These are phyloP conservation scores for Acropternis orthonyx DNA, from an alignment of 2,797 vertebrate species.

Conservation along the genomic window DNA sequence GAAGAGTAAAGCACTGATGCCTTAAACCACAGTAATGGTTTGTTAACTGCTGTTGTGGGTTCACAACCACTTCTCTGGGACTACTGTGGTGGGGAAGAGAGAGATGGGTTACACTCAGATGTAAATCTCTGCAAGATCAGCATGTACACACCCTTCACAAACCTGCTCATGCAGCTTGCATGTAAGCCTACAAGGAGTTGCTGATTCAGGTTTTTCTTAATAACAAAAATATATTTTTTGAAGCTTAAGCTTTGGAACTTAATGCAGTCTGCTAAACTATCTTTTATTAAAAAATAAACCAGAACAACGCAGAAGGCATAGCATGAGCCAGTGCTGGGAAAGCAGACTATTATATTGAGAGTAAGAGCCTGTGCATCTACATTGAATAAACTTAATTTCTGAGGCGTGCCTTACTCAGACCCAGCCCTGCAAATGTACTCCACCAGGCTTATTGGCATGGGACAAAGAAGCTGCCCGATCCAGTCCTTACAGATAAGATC, in stretches of 20 bases:
- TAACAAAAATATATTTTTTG: not conserved
- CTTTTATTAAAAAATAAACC: not conserved
- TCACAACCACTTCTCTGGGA: not conserved
- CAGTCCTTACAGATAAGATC: not conserved
- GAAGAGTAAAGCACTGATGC: not conserved
- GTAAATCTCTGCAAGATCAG: conserved; percentile 31
- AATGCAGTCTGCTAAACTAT: not conserved
- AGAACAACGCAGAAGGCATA: not conserved
- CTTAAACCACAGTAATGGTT: not conserved
- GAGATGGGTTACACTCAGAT: not conserved
- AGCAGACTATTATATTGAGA: not conserved
- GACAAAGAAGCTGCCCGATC: not conserved
- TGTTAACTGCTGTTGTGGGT: not conserved
- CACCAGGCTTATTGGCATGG: not conserved
- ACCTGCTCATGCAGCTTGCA: not conserved
- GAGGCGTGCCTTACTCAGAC: not conserved
- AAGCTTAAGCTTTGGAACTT: not conserved
- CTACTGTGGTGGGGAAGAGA: not conserved
- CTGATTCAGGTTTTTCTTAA: not conserved
- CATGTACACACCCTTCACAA: not conserved
- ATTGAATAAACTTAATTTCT: not conserved
- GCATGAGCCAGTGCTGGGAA: not conserved
- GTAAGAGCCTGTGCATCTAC: not conserved
- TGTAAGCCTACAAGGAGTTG: not conserved
- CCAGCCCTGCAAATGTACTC: not conserved